Evolutionary conservation across 2,113 vertebrate genomes (phyloP), one percentile per base, ranked within the genome.

Genomic region (Gobiocypris rarus): DNA sequence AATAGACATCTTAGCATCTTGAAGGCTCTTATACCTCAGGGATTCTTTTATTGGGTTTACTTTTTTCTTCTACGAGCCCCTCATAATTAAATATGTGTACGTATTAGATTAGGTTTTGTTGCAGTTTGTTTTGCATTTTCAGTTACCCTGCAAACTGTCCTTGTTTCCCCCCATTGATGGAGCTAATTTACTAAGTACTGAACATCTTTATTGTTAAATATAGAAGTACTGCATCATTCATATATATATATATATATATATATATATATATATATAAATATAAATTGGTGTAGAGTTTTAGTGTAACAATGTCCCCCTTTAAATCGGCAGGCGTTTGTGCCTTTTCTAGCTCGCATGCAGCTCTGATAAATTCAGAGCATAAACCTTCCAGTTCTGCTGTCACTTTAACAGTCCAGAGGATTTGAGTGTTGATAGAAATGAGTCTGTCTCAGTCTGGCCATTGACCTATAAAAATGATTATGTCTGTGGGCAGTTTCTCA

Each of bases 11-110:
- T 26, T 28, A 9, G 13, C 14, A 48, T 74, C 13, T 74, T 50
- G 6, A 45, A 48, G 45, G 48, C 73, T 19, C 17, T 31, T 75
- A 19, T 50, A 50, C 73, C 48, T 75, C 73, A 75, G 73, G 73
- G 73, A 75, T 52, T 50, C 7, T 43, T 61, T 43, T 45, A 38
- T 38, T 76, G 6, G 11, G 22, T 78, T 24, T 38, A 41, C 15
- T 19, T 54, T 26, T 75, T 26, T 17, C 3, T 31, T 26, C 1
- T 5, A 43, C 8, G 45, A n/a, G 22, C 31, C 19, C 9, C 19
- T n/a, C 4, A 56, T 5, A n/a, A 59, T 38, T n/a, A 38, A 76
- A 54, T 8, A 31, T 38, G 9, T 71, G 34, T 34, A 2, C 26
- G 24, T 9, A 22, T 7, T 19, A 9, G 8, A 75, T 52, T 50